Evolutionary conservation across 2,113 vertebrate genomes (phyloP).

Genomic region (Heptranchias perlo): DNA sequence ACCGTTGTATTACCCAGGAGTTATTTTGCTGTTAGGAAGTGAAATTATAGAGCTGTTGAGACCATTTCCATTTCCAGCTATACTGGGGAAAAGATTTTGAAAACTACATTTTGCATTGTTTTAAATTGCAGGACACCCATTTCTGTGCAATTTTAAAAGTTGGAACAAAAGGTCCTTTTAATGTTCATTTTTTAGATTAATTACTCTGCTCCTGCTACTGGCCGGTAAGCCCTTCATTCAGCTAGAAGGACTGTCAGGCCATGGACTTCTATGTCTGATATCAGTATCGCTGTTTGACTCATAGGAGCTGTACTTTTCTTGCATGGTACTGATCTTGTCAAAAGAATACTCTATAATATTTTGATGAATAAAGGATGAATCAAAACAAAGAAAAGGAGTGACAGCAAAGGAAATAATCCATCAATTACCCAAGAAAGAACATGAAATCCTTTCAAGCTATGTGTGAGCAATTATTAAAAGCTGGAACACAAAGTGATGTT

Average conservation of each 20-base stretch:
- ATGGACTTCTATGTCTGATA: neutral
- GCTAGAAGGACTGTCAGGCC: neutral
- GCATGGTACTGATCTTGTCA: neutral
- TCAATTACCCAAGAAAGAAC: too few species aligned
- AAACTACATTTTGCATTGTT: too few species aligned
- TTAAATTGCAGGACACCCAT: neutral
- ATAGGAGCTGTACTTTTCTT: neutral
- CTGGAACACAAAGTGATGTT: neutral
- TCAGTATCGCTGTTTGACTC: neutral
- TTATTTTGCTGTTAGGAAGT: too few species aligned
- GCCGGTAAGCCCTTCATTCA: neutral
- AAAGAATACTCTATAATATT: too few species aligned
- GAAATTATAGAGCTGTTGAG: neutral
- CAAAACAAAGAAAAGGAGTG: too few species aligned
- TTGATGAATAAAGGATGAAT: too few species aligned
- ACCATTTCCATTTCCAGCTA: neutral
- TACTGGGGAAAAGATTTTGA: neutral
- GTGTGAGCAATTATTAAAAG: neutral
- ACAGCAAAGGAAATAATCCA: neutral
- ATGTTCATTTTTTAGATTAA: neutral
- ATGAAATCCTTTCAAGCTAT: neutral
- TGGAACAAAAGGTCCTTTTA: neutral
- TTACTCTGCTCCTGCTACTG: neutral
- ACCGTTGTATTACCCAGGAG: too few species aligned
- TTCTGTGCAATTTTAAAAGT: neutral